These are phyloP conservation scores for Pseudomyrmex concolor DNA, from an alignment of 1,140 invertebrate species.

Conservation along the genomic window DNA sequence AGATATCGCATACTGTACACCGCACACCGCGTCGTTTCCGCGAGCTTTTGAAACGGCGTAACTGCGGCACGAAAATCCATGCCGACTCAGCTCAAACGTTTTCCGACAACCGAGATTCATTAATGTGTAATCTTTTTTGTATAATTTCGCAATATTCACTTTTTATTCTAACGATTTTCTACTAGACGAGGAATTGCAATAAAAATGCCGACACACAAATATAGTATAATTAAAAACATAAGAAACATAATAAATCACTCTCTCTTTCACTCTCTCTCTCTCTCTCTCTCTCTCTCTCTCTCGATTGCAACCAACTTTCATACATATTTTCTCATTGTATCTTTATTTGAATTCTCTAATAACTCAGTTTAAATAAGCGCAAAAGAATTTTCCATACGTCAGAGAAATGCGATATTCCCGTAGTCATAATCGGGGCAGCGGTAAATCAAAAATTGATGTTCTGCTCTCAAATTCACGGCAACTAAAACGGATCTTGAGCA, in stretches of 20 bases:
- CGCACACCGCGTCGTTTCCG: neutral
- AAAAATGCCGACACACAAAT: too few relatives aligned
- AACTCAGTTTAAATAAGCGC: neutral
- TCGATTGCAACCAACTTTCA: too few relatives aligned
- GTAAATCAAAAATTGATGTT: slow-evolving; percentile 29
- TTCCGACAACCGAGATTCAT: neutral
- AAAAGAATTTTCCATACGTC: neutral
- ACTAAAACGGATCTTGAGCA: slow-evolving; percentile 44
- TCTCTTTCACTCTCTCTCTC: too few relatives aligned
- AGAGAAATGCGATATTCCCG: neutral
- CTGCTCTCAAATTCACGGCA: slow-evolving; percentile 2
- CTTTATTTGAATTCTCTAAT: neutral
- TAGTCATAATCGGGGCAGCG: neutral
- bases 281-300: too few relatives aligned
- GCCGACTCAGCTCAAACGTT: slow-evolving; percentile 26
- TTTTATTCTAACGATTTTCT: neutral
- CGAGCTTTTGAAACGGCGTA: neutral
- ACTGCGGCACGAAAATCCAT: neutral
- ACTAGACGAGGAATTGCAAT: too few relatives aligned
- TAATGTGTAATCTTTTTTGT: slow-evolving; percentile 1
- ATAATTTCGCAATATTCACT: neutral
- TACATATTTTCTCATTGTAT: too few relatives aligned
- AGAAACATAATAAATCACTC: too few relatives aligned
- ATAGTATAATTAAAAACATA: too few relatives aligned
- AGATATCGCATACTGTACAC: slow-evolving; percentile 4